Conservation (phyloP, 2,113 vertebrate genomes). For the Gobius niger region DNA sequence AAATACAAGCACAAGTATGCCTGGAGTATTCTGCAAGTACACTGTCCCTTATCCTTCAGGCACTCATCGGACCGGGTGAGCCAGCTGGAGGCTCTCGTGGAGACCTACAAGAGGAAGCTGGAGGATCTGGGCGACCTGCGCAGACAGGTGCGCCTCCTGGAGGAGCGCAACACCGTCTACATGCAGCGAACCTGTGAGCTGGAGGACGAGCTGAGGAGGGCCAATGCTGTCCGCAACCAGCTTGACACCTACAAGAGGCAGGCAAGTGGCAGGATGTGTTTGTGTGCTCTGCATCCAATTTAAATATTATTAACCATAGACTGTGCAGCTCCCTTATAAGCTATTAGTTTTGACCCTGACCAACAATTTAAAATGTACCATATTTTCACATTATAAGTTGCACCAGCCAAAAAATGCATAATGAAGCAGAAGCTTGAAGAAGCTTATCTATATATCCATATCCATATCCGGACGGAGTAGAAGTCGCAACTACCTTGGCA, state of each 20-base stretch:
- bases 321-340: too few relatives aligned
- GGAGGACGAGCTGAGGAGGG: slow-evolving; percentile 86
- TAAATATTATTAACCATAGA: too few relatives aligned
- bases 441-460: too few relatives aligned
- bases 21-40: slow-evolving; percentile 20
- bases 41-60: slow-evolving; percentile 59
- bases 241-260: slow-evolving; percentile 86
- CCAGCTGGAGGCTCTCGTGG: slow-evolving; percentile 84
- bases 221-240: slow-evolving; percentile 79
- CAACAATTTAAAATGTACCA: too few relatives aligned
- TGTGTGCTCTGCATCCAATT: too few relatives aligned
- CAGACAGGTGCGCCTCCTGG: slow-evolving; percentile 88
- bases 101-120: slow-evolving; percentile 85
- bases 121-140: slow-evolving; percentile 89
- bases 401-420: too few relatives aligned
- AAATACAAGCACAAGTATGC: background rate
- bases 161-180: slow-evolving; percentile 86
- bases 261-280: slow-evolving; percentile 52
- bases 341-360: too few relatives aligned
- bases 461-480: too few relatives aligned
- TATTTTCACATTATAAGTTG: too few relatives aligned
- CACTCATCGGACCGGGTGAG: slow-evolving; percentile 88
- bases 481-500: too few relatives aligned
- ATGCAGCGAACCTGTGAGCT: slow-evolving; percentile 91
- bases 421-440: too few relatives aligned